These are phyloP conservation scores for Tapirus terrestris DNA, from an alignment of 2,113 vertebrate genomes.

Conservation along the genomic window DNA sequence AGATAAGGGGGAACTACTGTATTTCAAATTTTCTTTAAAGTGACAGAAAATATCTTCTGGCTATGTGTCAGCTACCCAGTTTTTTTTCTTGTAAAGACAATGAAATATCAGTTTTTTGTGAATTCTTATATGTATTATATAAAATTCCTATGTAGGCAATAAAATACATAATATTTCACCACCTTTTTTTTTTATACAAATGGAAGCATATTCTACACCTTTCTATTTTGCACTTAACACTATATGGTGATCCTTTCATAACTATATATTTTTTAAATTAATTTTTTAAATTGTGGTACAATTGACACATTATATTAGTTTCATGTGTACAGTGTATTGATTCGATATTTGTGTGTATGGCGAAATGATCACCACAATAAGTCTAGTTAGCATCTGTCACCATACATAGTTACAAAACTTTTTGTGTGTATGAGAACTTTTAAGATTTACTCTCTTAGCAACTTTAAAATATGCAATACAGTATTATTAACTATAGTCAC, in stretches of 20 bases:
- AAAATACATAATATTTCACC: background rate
- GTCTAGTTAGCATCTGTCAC: too few relatives aligned
- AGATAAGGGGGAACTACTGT: background rate
- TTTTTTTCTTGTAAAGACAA: conserved; percentile 37
- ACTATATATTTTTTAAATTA: background rate
- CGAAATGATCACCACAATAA: too few relatives aligned
- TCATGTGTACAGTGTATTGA: too few relatives aligned
- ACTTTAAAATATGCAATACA: too few relatives aligned
- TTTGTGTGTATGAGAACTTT: too few relatives aligned
- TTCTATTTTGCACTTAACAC: background rate
- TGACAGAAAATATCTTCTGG: background rate
- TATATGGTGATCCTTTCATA: background rate
- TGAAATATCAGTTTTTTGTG: conserved; percentile 12
- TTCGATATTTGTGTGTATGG: too few relatives aligned
- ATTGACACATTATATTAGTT: too few relatives aligned
- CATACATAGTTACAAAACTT: too few relatives aligned
- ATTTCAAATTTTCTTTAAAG: conserved; percentile 15
- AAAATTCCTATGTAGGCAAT: background rate
- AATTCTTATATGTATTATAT: background rate
- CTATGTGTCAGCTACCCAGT: background rate
- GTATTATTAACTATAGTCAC: too few relatives aligned
- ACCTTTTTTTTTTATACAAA: conserved; percentile 3
- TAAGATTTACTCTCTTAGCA: too few relatives aligned
- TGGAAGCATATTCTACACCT: background rate
- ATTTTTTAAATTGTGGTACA: too few relatives aligned